Conservation (phyloP, 1,140 invertebrate species). For the Orussus abietinus region DNA sequence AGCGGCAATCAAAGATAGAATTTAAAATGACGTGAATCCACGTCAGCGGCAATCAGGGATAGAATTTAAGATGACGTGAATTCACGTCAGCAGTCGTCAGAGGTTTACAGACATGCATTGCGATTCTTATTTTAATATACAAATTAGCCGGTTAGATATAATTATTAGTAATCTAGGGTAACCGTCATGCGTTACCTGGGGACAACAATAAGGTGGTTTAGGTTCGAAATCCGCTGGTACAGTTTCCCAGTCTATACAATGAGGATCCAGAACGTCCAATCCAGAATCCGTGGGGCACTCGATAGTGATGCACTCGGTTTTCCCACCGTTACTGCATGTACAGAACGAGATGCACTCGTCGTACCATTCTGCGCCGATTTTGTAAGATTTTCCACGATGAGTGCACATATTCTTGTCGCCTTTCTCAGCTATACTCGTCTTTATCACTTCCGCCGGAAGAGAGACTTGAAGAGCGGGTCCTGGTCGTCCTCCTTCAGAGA, state of each 20-base stretch:
- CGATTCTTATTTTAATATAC: too few relatives aligned
- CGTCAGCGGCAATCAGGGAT: too few relatives aligned
- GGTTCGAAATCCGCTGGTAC: slow-evolving; percentile 68
- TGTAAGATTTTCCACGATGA: slow-evolving; percentile 59
- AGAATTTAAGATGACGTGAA: too few relatives aligned
- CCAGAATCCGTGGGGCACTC: slow-evolving; percentile 80
- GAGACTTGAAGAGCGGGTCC: slow-evolving; percentile 39
- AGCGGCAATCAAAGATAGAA: too few relatives aligned
- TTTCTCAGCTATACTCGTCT: slow-evolving; percentile 42
- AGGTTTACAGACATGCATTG: too few relatives aligned
- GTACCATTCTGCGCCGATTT: slow-evolving; percentile 60
- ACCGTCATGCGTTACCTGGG: slow-evolving; percentile 56
- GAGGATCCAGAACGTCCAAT: slow-evolving; percentile 74
- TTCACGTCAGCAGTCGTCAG: too few relatives aligned
- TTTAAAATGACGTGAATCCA: too few relatives aligned
- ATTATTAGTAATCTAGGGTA: too few relatives aligned
- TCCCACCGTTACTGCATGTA: slow-evolving; percentile 56
- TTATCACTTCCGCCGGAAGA: slow-evolving; percentile 42
- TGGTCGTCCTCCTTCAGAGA: slow-evolving; percentile 34
- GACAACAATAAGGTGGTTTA: slow-evolving; percentile 77
- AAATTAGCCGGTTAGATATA: too few relatives aligned
- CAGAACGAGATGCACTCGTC: slow-evolving; percentile 74
- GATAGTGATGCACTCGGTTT: slow-evolving; percentile 67
- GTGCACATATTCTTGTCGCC: slow-evolving; percentile 47
- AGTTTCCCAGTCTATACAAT: slow-evolving; percentile 81